phyloP scores from a whole-genome alignment of 2,797 vertebrate species.

The Platalea minor region DNA sequence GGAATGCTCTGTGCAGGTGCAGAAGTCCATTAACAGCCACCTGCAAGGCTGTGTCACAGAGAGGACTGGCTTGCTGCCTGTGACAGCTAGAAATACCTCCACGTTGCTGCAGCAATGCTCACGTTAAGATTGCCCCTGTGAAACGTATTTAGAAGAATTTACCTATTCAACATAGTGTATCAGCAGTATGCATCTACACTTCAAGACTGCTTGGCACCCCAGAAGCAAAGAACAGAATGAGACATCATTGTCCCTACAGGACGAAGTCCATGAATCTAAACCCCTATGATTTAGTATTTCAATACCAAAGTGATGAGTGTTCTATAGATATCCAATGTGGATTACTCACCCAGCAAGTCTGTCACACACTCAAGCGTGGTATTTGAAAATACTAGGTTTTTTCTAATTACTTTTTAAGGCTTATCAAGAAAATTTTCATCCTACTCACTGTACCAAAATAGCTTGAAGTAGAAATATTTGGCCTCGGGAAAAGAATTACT shows the following conservation, averaged over 20 bases:
- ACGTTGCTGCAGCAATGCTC: not conserved
- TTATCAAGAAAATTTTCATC: slow-evolving; percentile 3
- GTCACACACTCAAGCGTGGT: not conserved
- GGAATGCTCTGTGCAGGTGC: not conserved
- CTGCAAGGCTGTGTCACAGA: not conserved
- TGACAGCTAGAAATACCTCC: not conserved
- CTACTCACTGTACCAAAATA: slow-evolving; percentile 13
- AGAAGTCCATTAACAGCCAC: not conserved
- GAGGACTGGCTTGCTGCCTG: not conserved
- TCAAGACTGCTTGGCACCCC: not conserved
- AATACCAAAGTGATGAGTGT: not conserved
- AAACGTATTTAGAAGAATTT: not conserved
- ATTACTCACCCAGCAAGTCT: slow-evolving; percentile 23
- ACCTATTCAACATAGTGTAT: not conserved
- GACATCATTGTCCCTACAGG: accelerated
- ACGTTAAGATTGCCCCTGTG: not conserved
- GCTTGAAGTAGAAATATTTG: slow-evolving; percentile 22
- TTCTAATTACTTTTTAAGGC: not conserved
- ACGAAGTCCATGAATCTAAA: not conserved
- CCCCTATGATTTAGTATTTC: not conserved
- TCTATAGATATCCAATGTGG: not conserved
- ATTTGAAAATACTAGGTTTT: slow-evolving; percentile 9
- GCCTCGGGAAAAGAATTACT: not conserved
- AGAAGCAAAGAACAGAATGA: not conserved
- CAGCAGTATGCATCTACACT: not conserved